Percentiles rank a stretch among this genome's conserved stretches.
Conservation (phyloP, 2,113 vertebrate species). For the Trichomycterus rosablanca region DNA sequence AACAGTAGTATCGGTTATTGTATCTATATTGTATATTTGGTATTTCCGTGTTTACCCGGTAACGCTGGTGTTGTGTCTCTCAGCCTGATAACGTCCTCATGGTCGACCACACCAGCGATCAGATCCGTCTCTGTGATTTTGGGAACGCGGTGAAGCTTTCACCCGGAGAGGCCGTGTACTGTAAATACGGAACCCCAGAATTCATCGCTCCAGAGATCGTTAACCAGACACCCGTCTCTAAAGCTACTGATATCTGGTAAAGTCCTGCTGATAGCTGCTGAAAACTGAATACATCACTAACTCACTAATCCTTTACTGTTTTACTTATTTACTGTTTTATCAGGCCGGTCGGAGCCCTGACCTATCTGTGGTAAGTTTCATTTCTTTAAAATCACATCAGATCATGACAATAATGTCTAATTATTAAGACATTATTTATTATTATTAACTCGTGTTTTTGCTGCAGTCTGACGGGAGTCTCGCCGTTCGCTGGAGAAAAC, state of each 20-base stretch:
- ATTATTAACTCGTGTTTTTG: slow-evolving; percentile 14
- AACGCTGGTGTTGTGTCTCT: neutral
- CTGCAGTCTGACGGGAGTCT: slow-evolving; percentile 86
- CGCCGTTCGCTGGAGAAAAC: slow-evolving; percentile 90
- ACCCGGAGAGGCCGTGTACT: slow-evolving; percentile 81
- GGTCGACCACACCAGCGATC: slow-evolving; percentile 77
- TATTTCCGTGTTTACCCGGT: too few species aligned
- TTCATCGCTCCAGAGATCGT: slow-evolving; percentile 94
- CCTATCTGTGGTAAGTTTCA: slow-evolving; percentile 87
- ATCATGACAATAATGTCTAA: too few species aligned
- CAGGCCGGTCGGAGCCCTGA: slow-evolving; percentile 87
- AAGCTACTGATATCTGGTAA: slow-evolving; percentile 91
- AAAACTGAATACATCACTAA: too few species aligned
- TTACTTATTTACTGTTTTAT: slow-evolving; percentile 21
- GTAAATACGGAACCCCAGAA: slow-evolving; percentile 92
- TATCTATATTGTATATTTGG: too few species aligned
- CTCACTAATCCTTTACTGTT: too few species aligned
- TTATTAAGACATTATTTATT: too few species aligned
- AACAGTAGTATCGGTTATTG: too few species aligned
- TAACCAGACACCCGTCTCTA: slow-evolving; percentile 87
- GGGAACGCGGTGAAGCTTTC: slow-evolving; percentile 82
- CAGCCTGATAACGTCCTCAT: slow-evolving; percentile 95
- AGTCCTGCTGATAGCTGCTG: slow-evolving; percentile 10
- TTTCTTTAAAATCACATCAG: neutral
- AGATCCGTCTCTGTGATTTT: slow-evolving; percentile 90